Evolutionary conservation across 2,113 vertebrate genomes (phyloP), one percentile per base, ranked within the genome.

Genomic region (Panthera tigris): DNA sequence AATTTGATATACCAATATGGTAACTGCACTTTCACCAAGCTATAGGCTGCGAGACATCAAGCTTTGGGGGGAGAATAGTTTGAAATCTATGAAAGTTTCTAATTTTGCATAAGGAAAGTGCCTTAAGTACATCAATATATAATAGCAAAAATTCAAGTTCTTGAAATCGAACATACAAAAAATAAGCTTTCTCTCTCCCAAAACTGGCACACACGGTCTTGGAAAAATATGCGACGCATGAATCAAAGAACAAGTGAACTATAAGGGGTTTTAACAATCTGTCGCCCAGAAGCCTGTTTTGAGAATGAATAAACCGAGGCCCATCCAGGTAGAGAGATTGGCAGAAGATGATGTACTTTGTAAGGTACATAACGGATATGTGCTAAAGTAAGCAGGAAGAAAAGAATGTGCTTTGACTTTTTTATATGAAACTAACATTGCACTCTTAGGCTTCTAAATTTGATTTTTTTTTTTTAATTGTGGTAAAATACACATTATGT

Each of bases 301-400:
- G 41, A 21, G 27, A 84, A 52, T 39, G 27, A 89, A 66, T 21
- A 39, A 36, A 39, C 4, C 0, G 29, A 85, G 18, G 45, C 48
- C 7, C 6, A 5, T 14, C 12, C 13, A 36, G 41, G n/a, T 14
- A 36, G 10, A 78, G 10, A 15, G 29, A 61, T 14, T 9, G 25
- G 14, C 29, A 45, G 10, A 23, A 39, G 50, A n/a, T 65, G 29
- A 7, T 33, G 41, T 1, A 2, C 33, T 55, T 39, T 23, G 1
- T 9, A 11, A 19, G 0, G 5, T 15, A 18, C 15, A 27, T 12
- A 12, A 48, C 4, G 4, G 11, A 7, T 31, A 11, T 2, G 14
- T 25, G 31, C 25, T 19, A 36, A 36, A 27, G 21, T 5, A 68
- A 65, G 27, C 16, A 45, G 45, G 36, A 41, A 78, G 27, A 45